phyloP scores from a whole-genome alignment of 2,113 vertebrate species.

The Tiliqua scincoides region DNA sequence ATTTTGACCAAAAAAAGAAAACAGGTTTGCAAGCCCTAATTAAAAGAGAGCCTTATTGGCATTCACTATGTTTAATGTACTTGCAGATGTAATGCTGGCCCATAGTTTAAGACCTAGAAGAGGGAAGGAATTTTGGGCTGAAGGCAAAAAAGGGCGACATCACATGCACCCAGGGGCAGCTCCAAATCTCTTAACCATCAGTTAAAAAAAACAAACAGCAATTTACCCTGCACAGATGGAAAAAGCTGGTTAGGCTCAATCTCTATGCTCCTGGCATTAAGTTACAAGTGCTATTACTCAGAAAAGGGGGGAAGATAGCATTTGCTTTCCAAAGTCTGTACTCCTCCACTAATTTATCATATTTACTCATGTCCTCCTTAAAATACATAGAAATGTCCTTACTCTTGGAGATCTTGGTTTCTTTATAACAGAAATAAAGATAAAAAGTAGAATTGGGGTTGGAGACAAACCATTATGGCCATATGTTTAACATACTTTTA shows the following conservation, averaged over 20 bases:
- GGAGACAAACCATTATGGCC: constrained; percentile 20
- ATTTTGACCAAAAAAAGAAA: background rate
- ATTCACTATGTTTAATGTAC: background rate
- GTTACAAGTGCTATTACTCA: background rate
- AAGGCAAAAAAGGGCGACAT: background rate
- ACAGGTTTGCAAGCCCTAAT: background rate
- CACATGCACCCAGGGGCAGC: background rate
- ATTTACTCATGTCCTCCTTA: constrained; percentile 1
- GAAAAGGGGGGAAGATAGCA: background rate
- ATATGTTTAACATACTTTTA: constrained; percentile 39
- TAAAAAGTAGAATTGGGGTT: constrained; percentile 13
- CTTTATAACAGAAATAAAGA: background rate
- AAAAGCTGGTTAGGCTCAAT: background rate
- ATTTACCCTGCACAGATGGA: background rate
- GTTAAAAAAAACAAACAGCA: background rate
- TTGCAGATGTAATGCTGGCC: background rate
- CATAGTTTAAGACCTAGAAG: background rate
- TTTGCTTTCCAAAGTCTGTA: background rate
- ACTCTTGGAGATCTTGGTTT: constrained; percentile 17
- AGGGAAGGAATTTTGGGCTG: background rate
- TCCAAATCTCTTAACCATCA: background rate
- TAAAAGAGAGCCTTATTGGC: background rate
- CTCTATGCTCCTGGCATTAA: background rate
- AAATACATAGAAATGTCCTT: constrained; percentile 21
- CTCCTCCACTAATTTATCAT: background rate